Evolutionary conservation across 2,797 vertebrate species (phyloP).

Genomic region (Pseudochirops corinnae): DNA sequence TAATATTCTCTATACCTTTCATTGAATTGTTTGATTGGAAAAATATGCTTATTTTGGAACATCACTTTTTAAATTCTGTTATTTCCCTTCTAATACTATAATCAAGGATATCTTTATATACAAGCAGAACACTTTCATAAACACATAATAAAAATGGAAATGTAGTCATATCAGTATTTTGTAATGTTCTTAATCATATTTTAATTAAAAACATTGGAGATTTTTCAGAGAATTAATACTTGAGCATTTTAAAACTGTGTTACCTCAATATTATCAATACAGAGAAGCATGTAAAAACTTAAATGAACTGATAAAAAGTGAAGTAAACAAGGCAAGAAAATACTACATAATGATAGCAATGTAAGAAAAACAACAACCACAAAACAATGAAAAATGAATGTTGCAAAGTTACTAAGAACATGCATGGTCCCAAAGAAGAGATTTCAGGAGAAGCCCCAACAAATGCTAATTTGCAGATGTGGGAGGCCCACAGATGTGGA

Average conservation of each 20-base stretch:
- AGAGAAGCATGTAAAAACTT: background rate
- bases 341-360: background rate
- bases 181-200: background rate
- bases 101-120: background rate
- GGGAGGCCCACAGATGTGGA: background rate
- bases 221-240: too few relatives aligned
- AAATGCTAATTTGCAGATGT: background rate
- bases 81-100: background rate
- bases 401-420: background rate
- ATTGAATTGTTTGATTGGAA: background rate
- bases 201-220: background rate
- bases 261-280: background rate
- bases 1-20: background rate
- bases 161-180: background rate
- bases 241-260: background rate
- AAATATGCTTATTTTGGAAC: background rate
- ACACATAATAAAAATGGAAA: background rate
- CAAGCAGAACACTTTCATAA: background rate
- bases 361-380: background rate
- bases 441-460: background rate
- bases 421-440: background rate
- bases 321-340: background rate
- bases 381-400: background rate
- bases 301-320: background rate
- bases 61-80: background rate